phyloP scores from a whole-genome alignment of 64 coral and sea anemone species.

The Montipora cactus region DNA sequence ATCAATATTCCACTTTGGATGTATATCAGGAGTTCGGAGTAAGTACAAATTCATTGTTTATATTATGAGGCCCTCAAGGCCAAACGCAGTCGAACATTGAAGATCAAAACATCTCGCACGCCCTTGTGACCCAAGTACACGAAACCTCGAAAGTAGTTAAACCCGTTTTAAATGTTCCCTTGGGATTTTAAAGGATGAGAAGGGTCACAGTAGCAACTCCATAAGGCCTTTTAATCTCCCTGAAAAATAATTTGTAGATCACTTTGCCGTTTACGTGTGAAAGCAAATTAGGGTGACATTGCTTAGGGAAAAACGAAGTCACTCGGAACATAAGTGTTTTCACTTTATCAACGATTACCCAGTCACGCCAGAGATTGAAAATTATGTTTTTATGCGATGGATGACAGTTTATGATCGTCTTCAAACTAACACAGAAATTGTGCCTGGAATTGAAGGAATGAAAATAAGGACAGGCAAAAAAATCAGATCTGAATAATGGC shows the following conservation, averaged over 20 bases:
- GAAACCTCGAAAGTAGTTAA: neutral
- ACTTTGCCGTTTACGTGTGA: neutral
- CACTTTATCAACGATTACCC: neutral
- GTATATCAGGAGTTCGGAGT: constrained; percentile 60
- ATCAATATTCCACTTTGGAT: constrained; percentile 86
- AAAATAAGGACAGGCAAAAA: neutral
- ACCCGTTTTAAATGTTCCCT: neutral
- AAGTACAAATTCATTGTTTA: constrained; percentile 36
- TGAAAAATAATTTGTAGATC: neutral
- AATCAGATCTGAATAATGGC: neutral
- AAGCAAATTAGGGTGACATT: neutral
- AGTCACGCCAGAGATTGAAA: constrained; percentile 2
- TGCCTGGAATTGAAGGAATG: neutral
- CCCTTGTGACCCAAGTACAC: neutral
- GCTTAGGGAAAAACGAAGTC: neutral
- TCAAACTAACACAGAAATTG: neutral
- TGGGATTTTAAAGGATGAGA: neutral
- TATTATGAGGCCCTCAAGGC: neutral
- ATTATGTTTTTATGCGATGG: neutral
- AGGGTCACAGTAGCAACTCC: neutral
- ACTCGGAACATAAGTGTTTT: neutral
- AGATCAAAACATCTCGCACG: neutral
- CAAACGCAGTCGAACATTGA: neutral
- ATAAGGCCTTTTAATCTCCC: neutral
- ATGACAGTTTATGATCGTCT: neutral